These are phyloP conservation scores for Nemotelus pantherinus DNA, from an alignment of 2,888 invertebrate species.

Conservation along the genomic window DNA sequence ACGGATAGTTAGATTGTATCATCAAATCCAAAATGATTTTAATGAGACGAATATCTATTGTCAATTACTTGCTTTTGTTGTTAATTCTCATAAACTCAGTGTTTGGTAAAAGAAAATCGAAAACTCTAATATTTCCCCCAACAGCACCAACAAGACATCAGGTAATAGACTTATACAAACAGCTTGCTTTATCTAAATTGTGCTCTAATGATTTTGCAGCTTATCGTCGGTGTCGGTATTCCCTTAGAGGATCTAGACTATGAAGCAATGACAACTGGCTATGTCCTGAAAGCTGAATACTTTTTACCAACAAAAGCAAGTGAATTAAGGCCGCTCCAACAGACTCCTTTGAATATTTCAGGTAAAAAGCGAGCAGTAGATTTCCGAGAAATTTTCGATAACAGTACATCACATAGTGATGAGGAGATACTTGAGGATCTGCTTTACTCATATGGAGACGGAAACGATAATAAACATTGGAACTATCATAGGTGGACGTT, in stretches of 20 bases:
- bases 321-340: conserved; percentile 50
- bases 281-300: conserved; percentile 57
- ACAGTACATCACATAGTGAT: neutral
- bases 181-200: neutral
- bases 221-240: conserved; percentile 46
- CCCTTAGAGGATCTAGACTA: conserved; percentile 37
- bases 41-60: neutral
- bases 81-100: neutral
- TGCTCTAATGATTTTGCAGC: conserved; percentile 5
- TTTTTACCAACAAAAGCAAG: conserved; percentile 50
- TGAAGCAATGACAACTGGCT: conserved; percentile 54
- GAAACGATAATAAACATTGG: neutral
- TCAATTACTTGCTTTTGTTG: neutral
- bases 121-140: conserved; percentile 59
- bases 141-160: conserved; percentile 61
- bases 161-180: conserved; percentile 53
- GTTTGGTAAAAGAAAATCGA: conserved; percentile 3
- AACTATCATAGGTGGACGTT: conserved; percentile 70
- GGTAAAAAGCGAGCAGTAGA: conserved; percentile 41
- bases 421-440: conserved; percentile 4
- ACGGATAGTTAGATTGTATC: no score
- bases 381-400: neutral
- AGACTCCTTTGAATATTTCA: conserved; percentile 55
- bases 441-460: neutral
- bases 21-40: no score